Conservation (phyloP, 2,113 vertebrate genomes). For the Crocuta crocuta region DNA sequence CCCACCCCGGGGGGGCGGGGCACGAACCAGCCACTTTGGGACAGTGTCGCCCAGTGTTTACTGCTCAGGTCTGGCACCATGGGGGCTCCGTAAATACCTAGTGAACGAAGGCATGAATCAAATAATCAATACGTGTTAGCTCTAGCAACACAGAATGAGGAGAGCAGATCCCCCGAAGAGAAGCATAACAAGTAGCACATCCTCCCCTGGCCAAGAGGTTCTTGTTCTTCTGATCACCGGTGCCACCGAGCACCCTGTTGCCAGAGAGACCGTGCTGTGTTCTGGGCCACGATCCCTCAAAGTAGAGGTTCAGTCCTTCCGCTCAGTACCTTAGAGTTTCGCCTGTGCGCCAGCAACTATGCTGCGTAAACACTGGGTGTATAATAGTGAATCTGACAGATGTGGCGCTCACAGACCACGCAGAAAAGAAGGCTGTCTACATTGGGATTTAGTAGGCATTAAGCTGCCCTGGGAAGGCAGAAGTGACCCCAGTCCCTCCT, state of each 20-base stretch:
- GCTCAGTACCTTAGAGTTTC: accelerated
- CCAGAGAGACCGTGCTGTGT: background rate
- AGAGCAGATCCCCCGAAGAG: background rate
- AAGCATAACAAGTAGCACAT: background rate
- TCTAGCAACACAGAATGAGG: background rate
- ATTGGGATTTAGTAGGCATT: accelerated
- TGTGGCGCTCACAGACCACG: accelerated
- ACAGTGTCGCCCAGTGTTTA: background rate
- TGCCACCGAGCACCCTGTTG: no score
- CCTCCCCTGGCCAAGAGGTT: background rate
- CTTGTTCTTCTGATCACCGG: background rate
- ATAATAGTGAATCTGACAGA: accelerated
- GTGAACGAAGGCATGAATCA: background rate
- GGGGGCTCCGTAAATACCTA: background rate
- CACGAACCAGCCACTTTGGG: background rate
- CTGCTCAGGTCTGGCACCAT: background rate
- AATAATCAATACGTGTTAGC: background rate
- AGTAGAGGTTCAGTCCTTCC: background rate
- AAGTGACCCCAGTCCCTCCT: background rate
- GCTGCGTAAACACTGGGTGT: accelerated
- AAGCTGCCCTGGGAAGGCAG: background rate
- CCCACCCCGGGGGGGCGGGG: accelerated
- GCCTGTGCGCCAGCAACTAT: accelerated
- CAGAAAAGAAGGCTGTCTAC: background rate
- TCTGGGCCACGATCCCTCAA: background rate